Evolutionary conservation across 2,888 invertebrate species (phyloP).

Genomic region (Dynastes grantii): DNA sequence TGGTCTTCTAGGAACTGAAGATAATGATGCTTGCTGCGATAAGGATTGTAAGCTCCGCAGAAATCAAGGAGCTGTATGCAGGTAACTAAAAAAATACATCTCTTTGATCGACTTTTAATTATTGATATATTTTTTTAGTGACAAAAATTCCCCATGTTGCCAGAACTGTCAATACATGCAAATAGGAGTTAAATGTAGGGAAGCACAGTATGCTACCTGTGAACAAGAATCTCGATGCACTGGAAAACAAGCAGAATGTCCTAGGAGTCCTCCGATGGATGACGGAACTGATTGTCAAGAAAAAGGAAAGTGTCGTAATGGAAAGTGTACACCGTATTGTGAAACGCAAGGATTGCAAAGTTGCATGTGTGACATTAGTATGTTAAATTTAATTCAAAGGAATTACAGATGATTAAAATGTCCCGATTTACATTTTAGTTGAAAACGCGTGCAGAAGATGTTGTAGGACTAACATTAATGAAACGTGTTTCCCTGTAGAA

Average conservation of each 20-base stretch:
- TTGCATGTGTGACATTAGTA: constrained; percentile 97
- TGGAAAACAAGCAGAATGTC: constrained; percentile 86
- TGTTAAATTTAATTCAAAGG: constrained; percentile 60
- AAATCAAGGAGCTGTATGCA: constrained; percentile 90
- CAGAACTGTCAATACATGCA: constrained; percentile 91
- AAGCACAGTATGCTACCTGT: constrained; percentile 92
- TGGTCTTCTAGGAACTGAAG: constrained; percentile 92
- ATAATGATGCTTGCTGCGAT: constrained; percentile 94
- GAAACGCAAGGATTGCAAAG: constrained; percentile 94
- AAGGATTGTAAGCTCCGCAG: constrained; percentile 91
- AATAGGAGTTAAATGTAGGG: constrained; percentile 88
- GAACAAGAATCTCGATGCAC: constrained; percentile 94
- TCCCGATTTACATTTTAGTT: constrained; percentile 72
- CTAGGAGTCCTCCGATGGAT: constrained; percentile 88
- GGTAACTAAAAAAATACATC: constrained; percentile 70
- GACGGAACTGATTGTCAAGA: constrained; percentile 93
- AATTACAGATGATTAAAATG: neutral
- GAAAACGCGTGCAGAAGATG: constrained; percentile 95
- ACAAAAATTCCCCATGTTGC: constrained; percentile 97
- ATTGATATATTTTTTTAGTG: constrained; percentile 74
- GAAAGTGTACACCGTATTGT: constrained; percentile 96
- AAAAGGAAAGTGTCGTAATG: constrained; percentile 90
- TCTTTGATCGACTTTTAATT: constrained; percentile 7
- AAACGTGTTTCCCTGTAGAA: constrained; percentile 92
- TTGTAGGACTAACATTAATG: constrained; percentile 92